Evolutionary conservation across 2,888 invertebrate species (phyloP), one percentile per base, ranked within the genome.

Genomic region (Drosophila macrospina): DNA sequence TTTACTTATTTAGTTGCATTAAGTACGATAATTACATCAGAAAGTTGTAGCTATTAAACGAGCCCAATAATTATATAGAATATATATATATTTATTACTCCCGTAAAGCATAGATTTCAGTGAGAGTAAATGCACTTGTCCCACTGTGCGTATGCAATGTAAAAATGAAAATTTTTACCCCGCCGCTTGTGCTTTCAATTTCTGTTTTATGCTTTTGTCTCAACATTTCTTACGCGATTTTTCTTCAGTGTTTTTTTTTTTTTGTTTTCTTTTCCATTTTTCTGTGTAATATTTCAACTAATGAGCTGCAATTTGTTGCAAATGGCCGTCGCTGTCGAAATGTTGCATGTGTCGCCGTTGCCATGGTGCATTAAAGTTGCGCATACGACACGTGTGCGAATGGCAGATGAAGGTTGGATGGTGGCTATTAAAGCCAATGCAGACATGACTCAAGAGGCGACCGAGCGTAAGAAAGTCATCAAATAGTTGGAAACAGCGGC

Each of bases 261-360:
- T 32, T 13, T 2, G 11, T 13, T 41, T 26, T 13, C 42, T n/a
- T 51, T 28, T 13, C 20, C 20, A 47, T 30, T 15, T 32, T 13
- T 41, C n/a, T 34, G 28, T 48, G 63, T 45, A 67, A 79, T 70
- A 70, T 70, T 69, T 69, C 67, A 79, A 70, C 88, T 85, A 88
- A 87, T 87, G 84, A 85, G 88, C 77, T 72, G 84, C 83, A 82
- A 87, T 85, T 85, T 86, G 86, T 72, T 72, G 69, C 83, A 81
- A 86, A 61, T 76, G 87, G 86, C 77, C 30, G 13, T 16, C 37
- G 30, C 50, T 34, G 42, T 61, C 37, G 15, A 57, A 59, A 59
- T 66, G 73, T 54, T 68, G 85, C 85, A 74, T 81, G 69, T 73
- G 86, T 70, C 68, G 82, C 74, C 51, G 13, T 42, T 63, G 74